These are phyloP conservation scores for Oreortyx pictus DNA, from an alignment of 2,797 vertebrate species.

Conservation along the genomic window DNA sequence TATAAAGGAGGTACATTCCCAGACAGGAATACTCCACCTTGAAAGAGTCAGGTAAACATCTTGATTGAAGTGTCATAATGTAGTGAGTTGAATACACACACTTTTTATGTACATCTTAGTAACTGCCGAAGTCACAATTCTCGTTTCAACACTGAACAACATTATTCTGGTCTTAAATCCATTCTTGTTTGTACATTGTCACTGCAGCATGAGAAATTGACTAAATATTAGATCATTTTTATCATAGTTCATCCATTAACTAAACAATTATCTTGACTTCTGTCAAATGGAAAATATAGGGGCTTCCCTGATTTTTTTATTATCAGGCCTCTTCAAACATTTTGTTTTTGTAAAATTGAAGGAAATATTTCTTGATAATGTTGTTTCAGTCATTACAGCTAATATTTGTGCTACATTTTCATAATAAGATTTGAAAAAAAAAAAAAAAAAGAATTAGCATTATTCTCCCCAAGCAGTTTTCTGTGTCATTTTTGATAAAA, in stretches of 20 bases:
- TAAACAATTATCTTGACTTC: background rate
- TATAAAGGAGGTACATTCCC: background rate
- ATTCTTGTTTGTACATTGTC: background rate
- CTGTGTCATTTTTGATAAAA: background rate
- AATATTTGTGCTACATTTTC: background rate
- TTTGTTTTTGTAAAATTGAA: background rate
- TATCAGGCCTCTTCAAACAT: background rate
- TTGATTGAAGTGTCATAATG: background rate
- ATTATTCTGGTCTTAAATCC: background rate
- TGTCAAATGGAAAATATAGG: background rate
- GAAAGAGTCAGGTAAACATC: background rate
- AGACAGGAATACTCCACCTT: background rate
- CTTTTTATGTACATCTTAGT: background rate
- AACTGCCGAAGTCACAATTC: background rate
- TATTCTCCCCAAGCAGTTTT: background rate
- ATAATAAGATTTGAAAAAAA: background rate
- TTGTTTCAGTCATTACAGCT: background rate
- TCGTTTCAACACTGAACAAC: background rate
- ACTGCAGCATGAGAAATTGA: accelerated
- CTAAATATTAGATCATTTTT: background rate
- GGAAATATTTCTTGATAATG: background rate
- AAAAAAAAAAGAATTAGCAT: background rate
- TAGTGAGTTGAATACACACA: background rate
- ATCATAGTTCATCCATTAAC: background rate
- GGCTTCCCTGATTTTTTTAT: background rate